These are phyloP conservation scores for Conger conger DNA, from an alignment of 2,113 vertebrate species.

Conservation along the genomic window DNA sequence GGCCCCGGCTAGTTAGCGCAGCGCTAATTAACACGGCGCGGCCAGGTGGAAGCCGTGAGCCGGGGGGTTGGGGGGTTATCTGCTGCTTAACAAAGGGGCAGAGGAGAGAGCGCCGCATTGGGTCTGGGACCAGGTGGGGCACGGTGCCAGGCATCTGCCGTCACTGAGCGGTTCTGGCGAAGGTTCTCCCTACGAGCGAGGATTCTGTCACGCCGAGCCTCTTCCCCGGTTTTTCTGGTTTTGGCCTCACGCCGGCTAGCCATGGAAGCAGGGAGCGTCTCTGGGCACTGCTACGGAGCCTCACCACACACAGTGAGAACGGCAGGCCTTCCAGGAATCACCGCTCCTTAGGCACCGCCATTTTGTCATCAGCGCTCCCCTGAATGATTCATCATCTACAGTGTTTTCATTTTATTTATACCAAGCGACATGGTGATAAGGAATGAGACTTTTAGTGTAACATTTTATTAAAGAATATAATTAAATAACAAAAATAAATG, in stretches of 20 bases:
- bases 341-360: too few relatives aligned
- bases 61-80: slow-evolving; percentile 49
- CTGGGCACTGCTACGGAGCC: neutral
- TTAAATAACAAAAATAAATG: too few relatives aligned
- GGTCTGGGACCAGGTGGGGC: neutral
- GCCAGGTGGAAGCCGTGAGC: slow-evolving; percentile 44
- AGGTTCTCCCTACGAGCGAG: too few relatives aligned
- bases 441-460: too few relatives aligned
- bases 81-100: slow-evolving; percentile 65
- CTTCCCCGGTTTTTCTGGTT: neutral
- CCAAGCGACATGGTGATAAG: too few relatives aligned
- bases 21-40: slow-evolving; percentile 70
- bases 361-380: too few relatives aligned
- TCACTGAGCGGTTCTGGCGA: neutral
- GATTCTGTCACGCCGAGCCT: too few relatives aligned
- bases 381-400: too few relatives aligned
- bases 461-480: too few relatives aligned
- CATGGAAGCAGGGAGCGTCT: neutral
- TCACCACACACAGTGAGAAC: neutral
- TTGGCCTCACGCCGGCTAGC: neutral
- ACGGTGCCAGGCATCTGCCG: neutral
- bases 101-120: neutral
- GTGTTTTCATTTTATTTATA: too few relatives aligned
- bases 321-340: too few relatives aligned
- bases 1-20: slow-evolving; percentile 69